A percentile compares a stretch with the other conserved stretches of the same genome.
These are phyloP conservation scores for Onychorhynchus coronatus DNA, from an alignment of 2,113 vertebrate species.

Conservation along the genomic window DNA sequence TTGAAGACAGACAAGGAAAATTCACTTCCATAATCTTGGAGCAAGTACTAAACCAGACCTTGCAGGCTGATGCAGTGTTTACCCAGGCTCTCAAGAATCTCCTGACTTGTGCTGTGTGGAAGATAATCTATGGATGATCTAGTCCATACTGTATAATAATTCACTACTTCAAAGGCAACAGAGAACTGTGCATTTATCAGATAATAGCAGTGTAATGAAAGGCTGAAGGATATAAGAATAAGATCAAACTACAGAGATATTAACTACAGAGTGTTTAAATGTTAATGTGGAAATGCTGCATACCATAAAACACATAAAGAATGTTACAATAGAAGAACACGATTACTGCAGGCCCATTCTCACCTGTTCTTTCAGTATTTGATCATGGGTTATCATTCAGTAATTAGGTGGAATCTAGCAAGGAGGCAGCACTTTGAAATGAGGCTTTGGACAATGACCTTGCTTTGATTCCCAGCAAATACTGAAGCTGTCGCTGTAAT, in stretches of 20 bases:
- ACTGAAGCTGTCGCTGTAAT: not conserved
- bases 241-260: not conserved
- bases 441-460: not conserved
- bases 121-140: not conserved
- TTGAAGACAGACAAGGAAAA: not conserved
- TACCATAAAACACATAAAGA: not conserved
- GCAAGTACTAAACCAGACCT: not conserved
- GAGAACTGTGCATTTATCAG: slow-evolving; percentile 6
- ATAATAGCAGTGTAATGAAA: not conserved
- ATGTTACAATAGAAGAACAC: not conserved
- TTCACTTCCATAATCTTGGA: not conserved
- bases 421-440: not conserved
- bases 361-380: not conserved
- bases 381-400: not conserved
- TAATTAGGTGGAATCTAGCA: not conserved
- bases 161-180: slow-evolving; percentile 38
- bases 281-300: not conserved
- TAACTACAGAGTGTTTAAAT: slow-evolving; percentile 8
- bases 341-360: not conserved
- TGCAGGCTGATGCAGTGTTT: not conserved
- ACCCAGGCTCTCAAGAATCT: not conserved
- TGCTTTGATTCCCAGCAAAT: not conserved
- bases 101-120: not conserved
- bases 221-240: slow-evolving; percentile 1
- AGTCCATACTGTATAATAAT: slow-evolving; percentile 19